A percentile compares a stretch with the other conserved stretches of the same genome.
These are phyloP conservation scores for Tinea semifulvella DNA, from an alignment of 2,888 invertebrate species.

Conservation along the genomic window DNA sequence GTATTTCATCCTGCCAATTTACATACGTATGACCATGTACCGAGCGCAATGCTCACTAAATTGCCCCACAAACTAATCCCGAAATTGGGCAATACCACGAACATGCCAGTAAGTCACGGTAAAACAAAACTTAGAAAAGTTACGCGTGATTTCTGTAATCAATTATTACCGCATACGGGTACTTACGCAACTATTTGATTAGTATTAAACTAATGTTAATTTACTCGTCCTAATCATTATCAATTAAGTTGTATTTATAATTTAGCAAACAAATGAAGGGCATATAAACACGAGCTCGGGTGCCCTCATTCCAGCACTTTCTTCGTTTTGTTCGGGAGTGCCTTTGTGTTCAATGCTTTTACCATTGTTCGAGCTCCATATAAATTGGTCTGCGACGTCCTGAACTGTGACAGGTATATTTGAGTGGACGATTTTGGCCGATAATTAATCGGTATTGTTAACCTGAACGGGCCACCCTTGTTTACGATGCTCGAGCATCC, in stretches of 20 bases:
- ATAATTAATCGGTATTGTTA: conserved; percentile 66
- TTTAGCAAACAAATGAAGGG: conserved; percentile 1
- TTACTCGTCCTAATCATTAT: too few species aligned
- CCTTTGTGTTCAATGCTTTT: conserved; percentile 63
- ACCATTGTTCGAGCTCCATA: conserved; percentile 61
- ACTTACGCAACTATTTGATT: too few species aligned
- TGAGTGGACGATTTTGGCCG: conserved; percentile 61
- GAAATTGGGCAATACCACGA: conserved; percentile 5
- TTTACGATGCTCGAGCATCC: conserved; percentile 27
- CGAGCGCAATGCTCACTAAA: conserved; percentile 1
- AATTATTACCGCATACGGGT: too few species aligned
- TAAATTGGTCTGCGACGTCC: conserved; percentile 59
- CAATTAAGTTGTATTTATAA: too few species aligned
- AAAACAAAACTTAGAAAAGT: background rate
- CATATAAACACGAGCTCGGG: background rate
- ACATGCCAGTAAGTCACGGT: conserved; percentile 4
- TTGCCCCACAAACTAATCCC: conserved; percentile 10
- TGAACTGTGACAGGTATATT: conserved; percentile 63
- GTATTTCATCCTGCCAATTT: conserved; percentile 52
- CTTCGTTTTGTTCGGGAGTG: conserved; percentile 38
- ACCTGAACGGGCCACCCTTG: conserved; percentile 59
- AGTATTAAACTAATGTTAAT: too few species aligned
- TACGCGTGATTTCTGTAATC: too few species aligned
- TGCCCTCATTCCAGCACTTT: conserved; percentile 4
- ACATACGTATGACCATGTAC: conserved; percentile 30